A percentile compares a stretch with the other conserved stretches of the same genome.
phyloP scores from a whole-genome alignment of 1,140 invertebrate genomes.

The Phymorhynchus buccinoides region DNA sequence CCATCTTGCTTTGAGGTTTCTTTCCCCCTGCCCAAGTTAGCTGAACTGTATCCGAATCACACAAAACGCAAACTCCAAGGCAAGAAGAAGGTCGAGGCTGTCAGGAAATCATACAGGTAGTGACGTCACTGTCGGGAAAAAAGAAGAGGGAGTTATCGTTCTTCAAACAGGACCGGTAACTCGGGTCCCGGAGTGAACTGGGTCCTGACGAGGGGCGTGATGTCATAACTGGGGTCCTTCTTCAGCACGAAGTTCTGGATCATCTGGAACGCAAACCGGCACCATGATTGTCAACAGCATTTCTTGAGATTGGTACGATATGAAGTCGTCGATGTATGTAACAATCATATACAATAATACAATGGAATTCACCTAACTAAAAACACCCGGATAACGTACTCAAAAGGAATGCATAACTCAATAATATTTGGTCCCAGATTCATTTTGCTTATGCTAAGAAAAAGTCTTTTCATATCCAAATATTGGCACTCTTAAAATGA shows the following conservation, averaged over 20 bases:
- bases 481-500: no score
- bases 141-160: conserved; percentile 44
- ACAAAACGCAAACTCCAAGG: not conserved
- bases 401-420: no score
- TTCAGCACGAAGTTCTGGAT: conserved; percentile 49
- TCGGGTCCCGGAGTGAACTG: conserved; percentile 58
- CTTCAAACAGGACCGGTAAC: conserved; percentile 55
- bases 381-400: no score
- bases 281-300: conserved; percentile 18
- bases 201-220: conserved; percentile 58
- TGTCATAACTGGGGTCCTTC: conserved; percentile 48
- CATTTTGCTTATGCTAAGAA: no score
- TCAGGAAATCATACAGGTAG: not conserved
- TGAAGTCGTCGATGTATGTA: not conserved
- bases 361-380: no score
- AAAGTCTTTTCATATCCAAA: no score
- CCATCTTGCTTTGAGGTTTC: not conserved
- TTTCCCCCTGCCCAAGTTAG: not conserved
- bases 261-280: conserved; percentile 52
- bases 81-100: not conserved
- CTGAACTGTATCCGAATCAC: not conserved
- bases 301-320: no score
- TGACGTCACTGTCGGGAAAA: not conserved
- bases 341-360: no score
- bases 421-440: no score